A percentile compares a stretch with the other conserved stretches of the same genome.
Evolutionary conservation across 30 jellyfish, hydroid and myxozoan species (phyloP).

Genomic region (Cassiopea andromeda): DNA sequence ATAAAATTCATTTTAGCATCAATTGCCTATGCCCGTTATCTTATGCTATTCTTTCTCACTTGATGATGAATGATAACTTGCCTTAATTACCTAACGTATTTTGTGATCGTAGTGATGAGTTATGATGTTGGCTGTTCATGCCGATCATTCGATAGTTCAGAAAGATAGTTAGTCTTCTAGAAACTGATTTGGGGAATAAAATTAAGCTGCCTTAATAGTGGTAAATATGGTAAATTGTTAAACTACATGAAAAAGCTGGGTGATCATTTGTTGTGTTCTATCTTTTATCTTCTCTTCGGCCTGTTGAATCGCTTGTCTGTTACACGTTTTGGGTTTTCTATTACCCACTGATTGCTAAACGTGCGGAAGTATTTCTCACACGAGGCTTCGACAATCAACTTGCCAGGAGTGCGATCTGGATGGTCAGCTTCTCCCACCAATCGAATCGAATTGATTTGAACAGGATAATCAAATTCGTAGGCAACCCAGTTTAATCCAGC

Average conservation of each 20-base stretch:
- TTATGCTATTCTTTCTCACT: too few relatives aligned
- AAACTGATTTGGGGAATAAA: too few relatives aligned
- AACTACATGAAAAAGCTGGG: background rate
- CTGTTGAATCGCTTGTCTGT: conserved; percentile 84
- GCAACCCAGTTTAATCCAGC: conserved; percentile 99
- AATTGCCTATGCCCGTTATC: too few relatives aligned
- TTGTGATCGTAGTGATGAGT: too few relatives aligned
- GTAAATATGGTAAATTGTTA: background rate
- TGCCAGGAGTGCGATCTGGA: conserved; percentile 86
- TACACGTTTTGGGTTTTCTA: conserved; percentile 76
- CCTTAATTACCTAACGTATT: too few relatives aligned
- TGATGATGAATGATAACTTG: too few relatives aligned
- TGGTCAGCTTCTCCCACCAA: conserved; percentile 94
- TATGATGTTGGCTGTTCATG: too few relatives aligned
- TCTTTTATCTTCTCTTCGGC: conserved; percentile 71
- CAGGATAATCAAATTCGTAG: conserved; percentile 92
- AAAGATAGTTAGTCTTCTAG: too few relatives aligned
- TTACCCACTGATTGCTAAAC: conserved; percentile 87
- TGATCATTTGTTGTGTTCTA: background rate
- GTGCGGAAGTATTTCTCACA: conserved; percentile 96
- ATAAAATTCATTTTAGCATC: too few relatives aligned
- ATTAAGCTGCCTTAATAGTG: background rate
- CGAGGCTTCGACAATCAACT: conserved; percentile 89
- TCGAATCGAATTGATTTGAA: conserved; percentile 77
- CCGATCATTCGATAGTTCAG: too few relatives aligned